Percentiles rank a stretch among this genome's conserved stretches.
Evolutionary conservation across 2,113 vertebrate genomes (phyloP).

Genomic region (Rhea americana): DNA sequence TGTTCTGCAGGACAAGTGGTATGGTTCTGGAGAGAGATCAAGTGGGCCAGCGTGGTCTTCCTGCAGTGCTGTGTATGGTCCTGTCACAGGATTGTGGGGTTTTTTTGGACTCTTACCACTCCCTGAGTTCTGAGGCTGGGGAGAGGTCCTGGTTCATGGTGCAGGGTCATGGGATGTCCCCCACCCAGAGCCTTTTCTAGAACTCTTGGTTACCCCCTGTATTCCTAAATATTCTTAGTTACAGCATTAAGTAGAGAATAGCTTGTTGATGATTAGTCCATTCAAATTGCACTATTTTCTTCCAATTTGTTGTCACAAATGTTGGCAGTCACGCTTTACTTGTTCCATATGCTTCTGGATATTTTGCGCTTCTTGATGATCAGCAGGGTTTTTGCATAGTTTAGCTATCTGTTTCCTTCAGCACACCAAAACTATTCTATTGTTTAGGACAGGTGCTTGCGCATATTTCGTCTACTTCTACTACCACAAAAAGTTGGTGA

Average conservation of each 20-base stretch:
- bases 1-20: neutral
- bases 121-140: neutral
- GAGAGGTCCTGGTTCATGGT: neutral
- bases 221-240: neutral
- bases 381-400: neutral
- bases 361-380: neutral
- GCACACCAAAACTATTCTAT: neutral
- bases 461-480: neutral
- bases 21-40: neutral
- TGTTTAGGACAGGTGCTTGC: neutral
- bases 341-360: neutral
- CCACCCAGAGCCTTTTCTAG: neutral
- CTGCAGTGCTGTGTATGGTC: neutral
- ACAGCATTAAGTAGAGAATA: neutral
- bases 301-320: neutral
- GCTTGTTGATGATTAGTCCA: neutral
- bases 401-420: neutral
- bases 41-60: fast-evolving
- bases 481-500: neutral
- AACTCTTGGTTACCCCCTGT: neutral
- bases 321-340: neutral
- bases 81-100: neutral
- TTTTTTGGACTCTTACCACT: neutral
- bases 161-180: neutral
- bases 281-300: neutral